Evolutionary conservation across 2,797 vertebrate species (phyloP).

Genomic region (Brachyalestes nurse): DNA sequence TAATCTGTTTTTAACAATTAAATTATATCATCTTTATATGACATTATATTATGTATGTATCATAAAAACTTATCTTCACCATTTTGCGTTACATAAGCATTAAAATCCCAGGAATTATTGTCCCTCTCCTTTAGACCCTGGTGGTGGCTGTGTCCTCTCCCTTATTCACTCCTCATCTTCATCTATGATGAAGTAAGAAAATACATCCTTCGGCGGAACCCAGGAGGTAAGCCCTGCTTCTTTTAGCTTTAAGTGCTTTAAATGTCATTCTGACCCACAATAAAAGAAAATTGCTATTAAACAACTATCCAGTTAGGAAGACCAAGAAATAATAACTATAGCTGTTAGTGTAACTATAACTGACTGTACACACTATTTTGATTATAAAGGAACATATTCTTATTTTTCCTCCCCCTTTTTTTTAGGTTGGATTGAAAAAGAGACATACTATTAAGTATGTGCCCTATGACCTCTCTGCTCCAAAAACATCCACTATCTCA

Average conservation of each 20-base stretch:
- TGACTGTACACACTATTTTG: not conserved
- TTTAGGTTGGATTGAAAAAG: constrained; percentile 96
- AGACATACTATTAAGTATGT: constrained; percentile 91
- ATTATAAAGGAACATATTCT: not conserved
- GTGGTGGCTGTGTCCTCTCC: constrained; percentile 99
- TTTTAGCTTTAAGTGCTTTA: not conserved
- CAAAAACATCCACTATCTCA: constrained; percentile 21
- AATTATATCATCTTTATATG: no score
- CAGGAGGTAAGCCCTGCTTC: constrained; percentile 85
- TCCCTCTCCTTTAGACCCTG: constrained; percentile 76
- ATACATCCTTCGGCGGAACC: constrained; percentile 92
- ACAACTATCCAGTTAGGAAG: not conserved
- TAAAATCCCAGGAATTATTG: not conserved
- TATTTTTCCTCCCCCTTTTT: constrained; percentile 54
- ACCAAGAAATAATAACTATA: not conserved
- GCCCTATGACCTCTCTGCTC: not conserved
- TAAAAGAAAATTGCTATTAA: not conserved
- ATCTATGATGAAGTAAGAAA: constrained; percentile 94
- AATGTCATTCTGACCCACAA: not conserved
- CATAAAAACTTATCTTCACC: no score
- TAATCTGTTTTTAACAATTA: no score
- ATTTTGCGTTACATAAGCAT: no score
- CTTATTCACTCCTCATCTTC: constrained; percentile 97
- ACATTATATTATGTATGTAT: no score
- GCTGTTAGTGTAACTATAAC: not conserved